Base-by-base conservation (phyloP, 2,888 invertebrate species). In the Tineola bisselliella region DNA sequence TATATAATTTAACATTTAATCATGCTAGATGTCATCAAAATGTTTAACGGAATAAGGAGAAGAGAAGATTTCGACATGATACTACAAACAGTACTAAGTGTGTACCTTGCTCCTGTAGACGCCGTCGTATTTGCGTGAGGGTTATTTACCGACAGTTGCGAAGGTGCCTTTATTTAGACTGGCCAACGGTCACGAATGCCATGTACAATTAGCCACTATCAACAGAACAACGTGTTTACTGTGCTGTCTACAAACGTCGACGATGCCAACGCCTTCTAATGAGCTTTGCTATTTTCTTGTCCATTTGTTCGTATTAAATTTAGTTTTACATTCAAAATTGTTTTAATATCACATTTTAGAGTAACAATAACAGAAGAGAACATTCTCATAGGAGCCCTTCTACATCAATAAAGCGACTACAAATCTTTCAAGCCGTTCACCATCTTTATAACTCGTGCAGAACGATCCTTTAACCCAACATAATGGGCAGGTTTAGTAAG, bases 401-500 rank as follows among this genome's bases (percentile, higher is more conserved):
- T 80, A 82, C 81, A 79, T 79, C 79, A 75, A 81, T 81, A 81
- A 82, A 79, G 80, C 84, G 78, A 75, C 77, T 72, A 83, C 86
- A 87, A 87, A 87, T 86, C 86, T 86, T 83, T 75, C 74, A 73
- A 73, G 71, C 31, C 77, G 73, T 79, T 79, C 81, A 79, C 84
- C 82, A 82, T 86, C 87, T 86, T 86, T 87, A 87, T 84, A 84
- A 81, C 80, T 76, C 75, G 79, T 78, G 77, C 71, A 74, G 75
- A 73, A 71, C 80, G 81, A 87, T 87, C 84, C 82, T 79, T 86
- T 86, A 84, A 84, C 84, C 84, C 81, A 76, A 82, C 84, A 76
- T 84, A 87, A 87, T 84, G 84, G 83, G 75, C 77, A 82, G 86
- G 84, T 84, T 86, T 82, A 84, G 77, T 77, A 81, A 70, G 77